phyloP scores from a whole-genome alignment of 2,797 vertebrate genomes.

The Trematomus bernacchii region DNA sequence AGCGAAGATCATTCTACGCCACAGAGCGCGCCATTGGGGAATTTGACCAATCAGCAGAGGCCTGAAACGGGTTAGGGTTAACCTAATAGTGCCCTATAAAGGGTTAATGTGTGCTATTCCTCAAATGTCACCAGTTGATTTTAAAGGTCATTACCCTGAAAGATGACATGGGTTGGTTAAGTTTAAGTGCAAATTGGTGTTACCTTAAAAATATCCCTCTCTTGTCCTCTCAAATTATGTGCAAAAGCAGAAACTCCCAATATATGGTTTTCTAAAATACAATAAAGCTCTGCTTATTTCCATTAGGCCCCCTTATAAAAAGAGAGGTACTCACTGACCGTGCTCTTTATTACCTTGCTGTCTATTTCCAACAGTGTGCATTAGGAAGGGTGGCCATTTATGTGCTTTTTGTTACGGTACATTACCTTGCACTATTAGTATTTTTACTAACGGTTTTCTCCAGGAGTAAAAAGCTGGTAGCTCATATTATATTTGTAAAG shows the following conservation, averaged over 20 bases:
- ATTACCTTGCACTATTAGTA: background rate
- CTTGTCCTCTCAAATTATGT: background rate
- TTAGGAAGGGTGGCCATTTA: background rate
- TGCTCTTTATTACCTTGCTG: constrained; percentile 1
- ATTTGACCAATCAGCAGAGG: no score
- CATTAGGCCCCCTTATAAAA: constrained; percentile 18
- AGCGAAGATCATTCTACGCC: no score
- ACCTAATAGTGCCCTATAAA: no score
- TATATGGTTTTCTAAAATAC: constrained; percentile 10
- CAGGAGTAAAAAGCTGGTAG: background rate
- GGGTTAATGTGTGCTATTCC: background rate
- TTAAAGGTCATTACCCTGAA: constrained; percentile 5
- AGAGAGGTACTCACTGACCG: background rate
- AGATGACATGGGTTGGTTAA: background rate
- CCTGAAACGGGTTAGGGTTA: no score
- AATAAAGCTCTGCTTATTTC: constrained; percentile 2
- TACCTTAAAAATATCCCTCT: background rate
- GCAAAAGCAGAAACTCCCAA: background rate
- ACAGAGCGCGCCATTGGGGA: no score
- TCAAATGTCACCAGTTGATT: constrained; percentile 11
- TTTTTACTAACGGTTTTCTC: background rate
- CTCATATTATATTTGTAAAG: background rate
- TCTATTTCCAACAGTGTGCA: constrained; percentile 12
- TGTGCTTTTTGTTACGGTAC: background rate
- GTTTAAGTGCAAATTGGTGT: background rate